phyloP scores from a whole-genome alignment of 2,113 vertebrate genomes.

The Edolisoma coerulescens region DNA sequence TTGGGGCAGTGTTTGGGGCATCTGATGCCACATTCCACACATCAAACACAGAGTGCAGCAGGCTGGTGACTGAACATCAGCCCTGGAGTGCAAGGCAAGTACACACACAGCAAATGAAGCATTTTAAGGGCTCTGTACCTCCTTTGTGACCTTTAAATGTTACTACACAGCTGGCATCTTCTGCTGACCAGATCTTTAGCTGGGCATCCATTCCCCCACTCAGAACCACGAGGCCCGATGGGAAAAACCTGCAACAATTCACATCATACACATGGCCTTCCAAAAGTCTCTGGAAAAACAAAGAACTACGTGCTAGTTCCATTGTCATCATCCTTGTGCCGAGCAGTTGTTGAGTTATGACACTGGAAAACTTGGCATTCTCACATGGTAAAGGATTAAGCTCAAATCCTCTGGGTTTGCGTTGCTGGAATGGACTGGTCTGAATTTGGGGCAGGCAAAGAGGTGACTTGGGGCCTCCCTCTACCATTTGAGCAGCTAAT shows the following conservation, averaged over 20 bases:
- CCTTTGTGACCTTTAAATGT: constrained; percentile 81
- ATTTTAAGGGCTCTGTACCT: constrained; percentile 55
- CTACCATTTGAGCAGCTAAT: background rate
- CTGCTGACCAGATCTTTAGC: constrained; percentile 80
- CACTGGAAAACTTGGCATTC: background rate
- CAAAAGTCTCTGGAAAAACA: constrained; percentile 78
- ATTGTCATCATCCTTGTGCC: background rate
- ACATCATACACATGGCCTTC: constrained; percentile 81
- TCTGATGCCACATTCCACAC: background rate
- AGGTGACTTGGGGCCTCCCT: background rate
- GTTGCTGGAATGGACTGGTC: background rate
- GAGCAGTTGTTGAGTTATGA: background rate
- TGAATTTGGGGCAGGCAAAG: background rate
- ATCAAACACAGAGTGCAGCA: background rate
- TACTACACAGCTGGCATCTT: constrained; percentile 75
- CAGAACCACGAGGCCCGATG: constrained; percentile 79
- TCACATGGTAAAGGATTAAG: background rate
- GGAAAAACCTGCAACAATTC: constrained; percentile 82
- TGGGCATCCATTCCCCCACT: constrained; percentile 82
- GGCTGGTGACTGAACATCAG: background rate
- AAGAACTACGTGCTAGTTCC: constrained; percentile 60
- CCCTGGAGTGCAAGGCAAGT: background rate
- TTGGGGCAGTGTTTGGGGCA: background rate
- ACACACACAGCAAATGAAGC: background rate
- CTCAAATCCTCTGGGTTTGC: background rate